These are phyloP conservation scores for Ceriagrion tenellum DNA, from an alignment of 2,888 invertebrate species.

Conservation along the genomic window DNA sequence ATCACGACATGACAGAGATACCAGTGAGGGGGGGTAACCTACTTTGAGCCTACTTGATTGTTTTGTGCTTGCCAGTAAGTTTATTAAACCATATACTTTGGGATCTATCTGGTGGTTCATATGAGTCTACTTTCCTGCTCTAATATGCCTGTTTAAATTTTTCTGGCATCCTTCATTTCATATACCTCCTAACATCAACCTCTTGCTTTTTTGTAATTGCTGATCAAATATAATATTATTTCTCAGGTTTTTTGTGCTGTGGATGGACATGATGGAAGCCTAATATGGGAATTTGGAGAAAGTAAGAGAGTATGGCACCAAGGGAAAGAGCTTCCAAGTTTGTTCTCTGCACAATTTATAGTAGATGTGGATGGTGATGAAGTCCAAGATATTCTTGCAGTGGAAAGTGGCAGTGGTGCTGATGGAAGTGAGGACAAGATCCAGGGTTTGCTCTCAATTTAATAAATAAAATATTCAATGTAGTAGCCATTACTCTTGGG, in stretches of 20 bases:
- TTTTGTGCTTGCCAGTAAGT: too few relatives aligned
- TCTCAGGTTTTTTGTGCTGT: constrained; percentile 82
- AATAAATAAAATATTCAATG: background rate
- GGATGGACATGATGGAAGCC: constrained; percentile 83
- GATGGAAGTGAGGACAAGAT: constrained; percentile 8
- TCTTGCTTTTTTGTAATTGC: too few relatives aligned
- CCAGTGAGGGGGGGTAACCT: too few relatives aligned
- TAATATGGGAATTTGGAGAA: constrained; percentile 83
- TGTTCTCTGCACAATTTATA: constrained; percentile 86
- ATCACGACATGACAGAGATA: too few relatives aligned
- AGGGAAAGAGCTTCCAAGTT: constrained; percentile 78
- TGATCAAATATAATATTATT: constrained; percentile 34
- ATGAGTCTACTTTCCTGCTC: too few relatives aligned
- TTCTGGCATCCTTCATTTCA: too few relatives aligned
- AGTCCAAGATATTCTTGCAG: constrained; percentile 84
- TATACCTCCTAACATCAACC: too few relatives aligned
- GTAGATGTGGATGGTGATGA: constrained; percentile 86
- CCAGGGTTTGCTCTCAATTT: constrained; percentile 4
- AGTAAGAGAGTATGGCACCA: constrained; percentile 77
- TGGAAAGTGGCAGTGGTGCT: constrained; percentile 80
- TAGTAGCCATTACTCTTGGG: too few relatives aligned
- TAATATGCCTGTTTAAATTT: too few relatives aligned
- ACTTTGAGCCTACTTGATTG: too few relatives aligned
- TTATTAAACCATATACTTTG: too few relatives aligned
- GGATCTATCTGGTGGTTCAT: too few relatives aligned